Percentiles rank a stretch among this genome's conserved stretches.
phyloP scores from a whole-genome alignment of 2,888 invertebrate genomes.

The Chromoteleia sp. region DNA sequence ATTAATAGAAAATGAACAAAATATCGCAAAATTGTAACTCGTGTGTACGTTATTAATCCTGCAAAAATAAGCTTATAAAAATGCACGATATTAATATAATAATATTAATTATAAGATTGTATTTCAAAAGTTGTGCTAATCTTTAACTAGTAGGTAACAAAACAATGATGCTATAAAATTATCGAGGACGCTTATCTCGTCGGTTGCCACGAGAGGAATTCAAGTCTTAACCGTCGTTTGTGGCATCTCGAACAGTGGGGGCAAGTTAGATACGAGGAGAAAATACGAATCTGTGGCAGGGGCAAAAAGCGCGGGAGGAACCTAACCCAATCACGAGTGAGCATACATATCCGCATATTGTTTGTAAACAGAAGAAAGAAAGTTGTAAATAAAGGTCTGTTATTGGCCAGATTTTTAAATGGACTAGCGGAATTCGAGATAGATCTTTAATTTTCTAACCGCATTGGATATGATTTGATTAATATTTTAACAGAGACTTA shows the following conservation, averaged over 20 bases:
- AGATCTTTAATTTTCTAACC: constrained; percentile 26
- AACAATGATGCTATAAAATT: constrained; percentile 43
- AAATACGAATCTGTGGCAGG: constrained; percentile 76
- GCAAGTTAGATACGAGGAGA: constrained; percentile 73
- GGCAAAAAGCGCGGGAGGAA: constrained; percentile 72
- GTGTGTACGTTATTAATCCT: too few species aligned
- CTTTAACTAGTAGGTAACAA: constrained; percentile 8
- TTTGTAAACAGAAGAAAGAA: constrained; percentile 66
- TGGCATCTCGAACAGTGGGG: constrained; percentile 72
- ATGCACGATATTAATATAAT: background rate
- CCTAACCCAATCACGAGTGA: constrained; percentile 48
- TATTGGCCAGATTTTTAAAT: constrained; percentile 63
- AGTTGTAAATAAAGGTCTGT: constrained; percentile 47
- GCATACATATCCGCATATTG: constrained; percentile 62
- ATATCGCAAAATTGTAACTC: too few species aligned
- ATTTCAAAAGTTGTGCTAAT: background rate
- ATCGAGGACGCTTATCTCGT: constrained; percentile 58
- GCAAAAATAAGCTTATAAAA: too few species aligned
- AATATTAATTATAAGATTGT: constrained; percentile 3
- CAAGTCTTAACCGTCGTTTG: constrained; percentile 84
- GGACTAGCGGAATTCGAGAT: constrained; percentile 23
- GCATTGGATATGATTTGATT: background rate
- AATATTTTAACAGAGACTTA: background rate
- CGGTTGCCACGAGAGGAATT: constrained; percentile 79
- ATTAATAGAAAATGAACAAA: too few species aligned